These are phyloP conservation scores for Yponomeuta plumbellus DNA, from an alignment of 2,888 invertebrate genomes.

Conservation along the genomic window DNA sequence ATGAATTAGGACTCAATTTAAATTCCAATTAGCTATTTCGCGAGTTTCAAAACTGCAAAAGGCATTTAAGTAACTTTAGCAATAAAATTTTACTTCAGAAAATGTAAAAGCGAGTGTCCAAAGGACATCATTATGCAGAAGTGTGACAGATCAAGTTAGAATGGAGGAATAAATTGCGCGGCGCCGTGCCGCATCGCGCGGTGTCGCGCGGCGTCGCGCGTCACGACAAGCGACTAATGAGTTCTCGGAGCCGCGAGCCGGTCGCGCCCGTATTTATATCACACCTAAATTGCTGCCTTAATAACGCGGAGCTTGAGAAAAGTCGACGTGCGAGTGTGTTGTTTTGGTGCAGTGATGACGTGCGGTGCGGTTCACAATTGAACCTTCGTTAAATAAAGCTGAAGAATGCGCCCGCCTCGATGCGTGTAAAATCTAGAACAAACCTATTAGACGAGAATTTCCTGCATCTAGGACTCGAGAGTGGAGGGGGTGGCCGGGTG, in stretches of 20 bases:
- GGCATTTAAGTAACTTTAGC: slow-evolving; percentile 2
- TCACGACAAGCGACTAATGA: slow-evolving; percentile 11
- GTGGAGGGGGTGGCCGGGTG: slow-evolving; percentile 2
- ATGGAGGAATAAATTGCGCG: slow-evolving; percentile 12
- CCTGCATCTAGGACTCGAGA: slow-evolving; percentile 6
- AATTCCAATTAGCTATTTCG: not conserved
- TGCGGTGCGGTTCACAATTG: not conserved
- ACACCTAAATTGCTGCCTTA: not conserved
- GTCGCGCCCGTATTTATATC: not conserved
- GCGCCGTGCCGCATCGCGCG: not conserved
- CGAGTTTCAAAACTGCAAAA: not conserved
- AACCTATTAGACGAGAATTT: slow-evolving; percentile 16
- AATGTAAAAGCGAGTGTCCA: slow-evolving; percentile 1
- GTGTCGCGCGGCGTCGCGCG: not conserved
- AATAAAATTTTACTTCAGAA: not conserved
- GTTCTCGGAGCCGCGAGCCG: not conserved
- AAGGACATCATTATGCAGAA: slow-evolving; percentile 1
- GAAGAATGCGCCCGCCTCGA: not conserved
- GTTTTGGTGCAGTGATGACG: not conserved
- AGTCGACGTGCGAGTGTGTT: not conserved
- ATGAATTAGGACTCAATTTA: slow-evolving; percentile 2
- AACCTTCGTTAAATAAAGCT: not conserved
- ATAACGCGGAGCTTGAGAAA: not conserved
- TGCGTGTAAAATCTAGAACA: slow-evolving; percentile 17
- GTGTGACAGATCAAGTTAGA: slow-evolving; percentile 5